Base-by-base conservation (phyloP, 2,113 vertebrate species). In the Chaetops frenatus region DNA sequence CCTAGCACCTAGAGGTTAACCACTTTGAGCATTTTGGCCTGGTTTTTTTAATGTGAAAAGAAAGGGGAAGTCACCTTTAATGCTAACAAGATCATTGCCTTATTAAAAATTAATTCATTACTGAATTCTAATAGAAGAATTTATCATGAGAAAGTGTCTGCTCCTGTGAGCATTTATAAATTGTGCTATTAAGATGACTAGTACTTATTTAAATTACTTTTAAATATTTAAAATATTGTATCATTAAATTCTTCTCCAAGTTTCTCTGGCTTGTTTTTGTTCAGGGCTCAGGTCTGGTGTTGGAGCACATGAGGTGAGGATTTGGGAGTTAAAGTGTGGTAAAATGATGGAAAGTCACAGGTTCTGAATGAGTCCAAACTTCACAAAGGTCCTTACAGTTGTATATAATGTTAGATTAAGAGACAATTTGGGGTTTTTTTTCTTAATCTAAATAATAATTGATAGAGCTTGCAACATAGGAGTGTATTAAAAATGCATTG, bases 31-130 rank as follows among this genome's bases (percentile, higher is more conserved):
- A 69, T 20, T 83, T 47, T 83, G 13, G 12, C 22, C 42, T 56
- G 6, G 1, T 56, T 86, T 66, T 87, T 92, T 82, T 33, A 50
- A 44, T 29, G 15, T 88, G 48, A 70, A 80, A 94, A 91, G 72
- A 54, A 83, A 84, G 38, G 36, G 27, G 45, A 90, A 90, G 61
- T 94, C 61, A 93, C 84, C 82, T 95, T 86, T 94, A 92, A 70
- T 74, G 66, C 51, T 86, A 94, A 91, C 31, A 71, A 92, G 44
- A 91, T 92, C 51, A 64, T 81, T 89, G 42, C 51, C 47, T 86
- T 91, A 70, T 93, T 96, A 91, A 96, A 95, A 94, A 81, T 95
- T 28, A 87, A 94, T 92, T 47, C 3, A 60, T 89, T 88, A 45
- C 71, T 93, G 71, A 81, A 88, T 84, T 89, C 61, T 91, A 89